Percentiles rank a stretch among this genome's conserved stretches.
These are phyloP conservation scores for Chelmon rostratus DNA, from an alignment of 2,797 vertebrate species.

Conservation along the genomic window DNA sequence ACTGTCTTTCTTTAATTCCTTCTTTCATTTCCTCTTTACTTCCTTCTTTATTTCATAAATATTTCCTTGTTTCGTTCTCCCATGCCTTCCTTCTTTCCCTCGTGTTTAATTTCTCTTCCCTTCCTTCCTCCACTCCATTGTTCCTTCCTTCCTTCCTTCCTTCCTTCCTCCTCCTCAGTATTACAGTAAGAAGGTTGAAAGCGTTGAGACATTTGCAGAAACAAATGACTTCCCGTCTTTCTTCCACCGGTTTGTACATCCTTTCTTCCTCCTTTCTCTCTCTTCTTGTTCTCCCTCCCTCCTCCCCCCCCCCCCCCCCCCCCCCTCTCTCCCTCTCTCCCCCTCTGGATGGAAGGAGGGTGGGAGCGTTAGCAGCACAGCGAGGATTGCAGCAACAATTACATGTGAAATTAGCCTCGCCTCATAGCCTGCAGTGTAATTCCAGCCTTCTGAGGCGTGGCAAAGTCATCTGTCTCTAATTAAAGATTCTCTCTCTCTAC, in stretches of 20 bases:
- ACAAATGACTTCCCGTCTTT: slow-evolving; percentile 44
- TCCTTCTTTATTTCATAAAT: too few relatives aligned
- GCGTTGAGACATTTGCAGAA: slow-evolving; percentile 20
- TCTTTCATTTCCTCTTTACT: background rate
- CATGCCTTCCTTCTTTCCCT: too few relatives aligned
- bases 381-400: slow-evolving; percentile 80
- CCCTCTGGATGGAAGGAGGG: slow-evolving; percentile 39
- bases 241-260: slow-evolving; percentile 11
- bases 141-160: too few relatives aligned
- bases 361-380: slow-evolving; percentile 67
- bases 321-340: background rate
- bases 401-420: slow-evolving; percentile 83
- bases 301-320: background rate
- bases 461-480: slow-evolving; percentile 82
- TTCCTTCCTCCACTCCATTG: too few relatives aligned
- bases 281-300: too few relatives aligned
- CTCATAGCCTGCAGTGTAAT: slow-evolving; percentile 82
- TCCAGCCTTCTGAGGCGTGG: slow-evolving; percentile 83
- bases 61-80: too few relatives aligned
- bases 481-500: slow-evolving; percentile 75
- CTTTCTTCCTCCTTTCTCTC: background rate
- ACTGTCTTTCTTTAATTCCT: too few relatives aligned
- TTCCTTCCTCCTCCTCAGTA: too few relatives aligned
- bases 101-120: fast-evolving
- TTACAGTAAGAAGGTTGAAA: background rate